phyloP scores from a whole-genome alignment of 2,113 vertebrate genomes.

The Saccopteryx bilineata region DNA sequence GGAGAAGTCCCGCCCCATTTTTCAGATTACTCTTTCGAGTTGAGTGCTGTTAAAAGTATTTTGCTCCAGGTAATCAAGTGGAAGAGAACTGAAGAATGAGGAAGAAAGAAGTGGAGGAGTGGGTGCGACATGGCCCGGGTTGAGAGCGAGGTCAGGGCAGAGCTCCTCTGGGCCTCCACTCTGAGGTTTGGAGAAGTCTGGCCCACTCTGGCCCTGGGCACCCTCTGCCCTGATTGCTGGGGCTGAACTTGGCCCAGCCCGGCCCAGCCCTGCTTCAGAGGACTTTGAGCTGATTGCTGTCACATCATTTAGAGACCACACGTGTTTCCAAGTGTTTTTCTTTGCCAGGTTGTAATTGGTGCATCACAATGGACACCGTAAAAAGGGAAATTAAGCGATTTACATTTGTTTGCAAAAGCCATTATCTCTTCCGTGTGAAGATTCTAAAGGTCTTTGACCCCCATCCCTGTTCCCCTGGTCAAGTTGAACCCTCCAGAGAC shows the following conservation, averaged over 20 bases:
- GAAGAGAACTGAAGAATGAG: not conserved
- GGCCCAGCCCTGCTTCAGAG: not conserved
- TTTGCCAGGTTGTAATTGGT: constrained; percentile 43
- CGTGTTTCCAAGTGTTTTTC: not conserved
- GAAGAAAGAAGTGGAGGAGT: not conserved
- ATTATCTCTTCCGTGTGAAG: not conserved
- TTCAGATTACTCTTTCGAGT: not conserved
- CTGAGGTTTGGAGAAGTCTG: not conserved
- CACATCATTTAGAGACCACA: not conserved
- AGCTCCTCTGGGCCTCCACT: not conserved
- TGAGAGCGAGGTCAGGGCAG: not conserved
- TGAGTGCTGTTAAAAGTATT: not conserved
- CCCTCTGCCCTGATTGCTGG: not conserved
- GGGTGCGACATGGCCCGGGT: not conserved
- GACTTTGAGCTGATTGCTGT: not conserved
- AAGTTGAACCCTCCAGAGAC: not conserved
- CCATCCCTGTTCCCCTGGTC: not conserved
- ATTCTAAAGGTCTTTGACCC: not conserved
- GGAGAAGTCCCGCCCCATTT: not conserved
- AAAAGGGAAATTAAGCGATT: not conserved
- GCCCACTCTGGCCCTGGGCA: not conserved
- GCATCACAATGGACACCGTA: not conserved
- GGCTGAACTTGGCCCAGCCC: not conserved
- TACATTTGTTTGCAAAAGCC: constrained; percentile 49
- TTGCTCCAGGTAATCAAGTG: not conserved